These are phyloP conservation scores for Patella ulyssiponensis DNA, from an alignment of 2,888 invertebrate species.

Conservation along the genomic window DNA sequence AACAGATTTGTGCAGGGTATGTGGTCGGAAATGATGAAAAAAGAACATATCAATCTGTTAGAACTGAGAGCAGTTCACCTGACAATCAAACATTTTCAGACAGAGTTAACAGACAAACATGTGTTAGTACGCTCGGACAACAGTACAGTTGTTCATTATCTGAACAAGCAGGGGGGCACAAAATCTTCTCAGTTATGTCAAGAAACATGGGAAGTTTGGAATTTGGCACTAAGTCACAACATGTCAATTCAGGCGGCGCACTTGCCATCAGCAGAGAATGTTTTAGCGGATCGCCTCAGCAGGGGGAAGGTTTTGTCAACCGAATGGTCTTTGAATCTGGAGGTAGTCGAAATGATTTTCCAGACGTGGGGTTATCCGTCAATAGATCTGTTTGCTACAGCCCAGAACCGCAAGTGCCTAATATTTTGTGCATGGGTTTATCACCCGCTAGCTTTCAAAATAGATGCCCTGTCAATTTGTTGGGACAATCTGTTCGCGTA, in stretches of 20 bases:
- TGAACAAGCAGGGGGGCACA: slow-evolving; percentile 13
- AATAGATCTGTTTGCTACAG: slow-evolving; percentile 29
- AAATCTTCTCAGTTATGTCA: background rate
- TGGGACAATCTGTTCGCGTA: slow-evolving; percentile 26
- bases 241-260: slow-evolving; percentile 34
- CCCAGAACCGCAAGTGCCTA: slow-evolving; percentile 16
- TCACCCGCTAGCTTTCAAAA: slow-evolving; percentile 14
- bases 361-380: slow-evolving; percentile 13
- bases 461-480: slow-evolving; percentile 25
- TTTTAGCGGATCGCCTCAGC: slow-evolving; percentile 33
- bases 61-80: slow-evolving; percentile 19
- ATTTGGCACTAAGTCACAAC: slow-evolving; percentile 26
- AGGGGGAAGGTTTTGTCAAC: slow-evolving; percentile 24
- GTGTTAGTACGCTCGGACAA: slow-evolving; percentile 20
- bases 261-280: slow-evolving; percentile 32
- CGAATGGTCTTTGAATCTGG: slow-evolving; percentile 34
- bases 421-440: slow-evolving; percentile 22
- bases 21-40: background rate
- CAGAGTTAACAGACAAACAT: slow-evolving; percentile 1
- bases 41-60: slow-evolving; percentile 15
- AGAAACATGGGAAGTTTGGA: slow-evolving; percentile 24
- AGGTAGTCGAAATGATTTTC: slow-evolving; percentile 21
- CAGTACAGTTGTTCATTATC: slow-evolving; percentile 14
- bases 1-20: slow-evolving; percentile 19
- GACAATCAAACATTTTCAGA: slow-evolving; percentile 10